Conservation (phyloP, 2,888 invertebrate species). For the Rhingia rostrata region DNA sequence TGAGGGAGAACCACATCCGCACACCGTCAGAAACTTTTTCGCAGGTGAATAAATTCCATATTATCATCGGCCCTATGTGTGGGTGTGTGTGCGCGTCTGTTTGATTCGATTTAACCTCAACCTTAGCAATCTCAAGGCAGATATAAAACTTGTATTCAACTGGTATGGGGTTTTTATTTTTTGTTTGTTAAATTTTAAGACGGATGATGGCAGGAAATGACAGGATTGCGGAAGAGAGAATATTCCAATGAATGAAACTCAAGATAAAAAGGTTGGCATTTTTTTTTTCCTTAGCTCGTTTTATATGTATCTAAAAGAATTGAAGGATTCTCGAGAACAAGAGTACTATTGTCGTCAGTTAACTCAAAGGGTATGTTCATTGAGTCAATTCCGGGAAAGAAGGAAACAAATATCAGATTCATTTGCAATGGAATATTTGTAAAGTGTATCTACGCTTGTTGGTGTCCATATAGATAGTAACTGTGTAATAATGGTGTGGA, state of each 20-base stretch:
- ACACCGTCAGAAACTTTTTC: neutral
- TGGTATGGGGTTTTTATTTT: neutral
- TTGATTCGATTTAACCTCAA: conserved; percentile 19
- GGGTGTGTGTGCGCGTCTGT: neutral
- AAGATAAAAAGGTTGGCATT: neutral
- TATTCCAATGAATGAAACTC: neutral
- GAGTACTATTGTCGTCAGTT: neutral
- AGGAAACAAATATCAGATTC: too few species aligned
- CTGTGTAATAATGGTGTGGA: too few species aligned
- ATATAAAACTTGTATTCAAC: conserved; percentile 12
- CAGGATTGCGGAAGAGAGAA: neutral
- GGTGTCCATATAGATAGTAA: too few species aligned
- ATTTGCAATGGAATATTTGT: too few species aligned
- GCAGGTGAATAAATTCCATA: conserved; percentile 17
- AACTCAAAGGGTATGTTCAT: neutral
- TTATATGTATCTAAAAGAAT: neutral
- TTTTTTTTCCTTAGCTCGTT: conserved; percentile 4
- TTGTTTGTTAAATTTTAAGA: neutral
- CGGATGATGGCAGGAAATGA: conserved; percentile 3
- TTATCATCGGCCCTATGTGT: neutral
- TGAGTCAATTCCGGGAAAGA: too few species aligned
- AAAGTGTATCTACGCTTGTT: too few species aligned
- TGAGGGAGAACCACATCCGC: too few species aligned
- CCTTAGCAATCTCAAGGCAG: conserved; percentile 2
- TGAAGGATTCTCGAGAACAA: neutral